Conservation (phyloP, 1,140 invertebrate genomes). For the Drosophila sp. region DNA sequence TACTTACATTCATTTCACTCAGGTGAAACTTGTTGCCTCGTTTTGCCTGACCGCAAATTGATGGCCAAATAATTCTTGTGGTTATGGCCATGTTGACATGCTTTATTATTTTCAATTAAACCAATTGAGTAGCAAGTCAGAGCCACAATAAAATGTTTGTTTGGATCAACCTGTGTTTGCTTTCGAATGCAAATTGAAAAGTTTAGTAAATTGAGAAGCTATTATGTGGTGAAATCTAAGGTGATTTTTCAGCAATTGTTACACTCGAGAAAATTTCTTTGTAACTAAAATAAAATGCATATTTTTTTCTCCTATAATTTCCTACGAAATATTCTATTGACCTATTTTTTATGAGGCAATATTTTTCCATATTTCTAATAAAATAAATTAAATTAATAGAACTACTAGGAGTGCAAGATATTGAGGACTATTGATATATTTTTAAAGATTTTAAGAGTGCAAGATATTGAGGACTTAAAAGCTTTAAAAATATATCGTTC, state of each 20-base stretch:
- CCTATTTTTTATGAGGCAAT: no score
- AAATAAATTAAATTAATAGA: no score
- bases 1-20: conserved; percentile 19
- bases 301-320: no score
- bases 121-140: not conserved
- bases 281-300: no score
- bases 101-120: conserved; percentile 33
- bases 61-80: conserved; percentile 41
- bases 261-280: not conserved
- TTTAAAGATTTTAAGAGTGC: no score
- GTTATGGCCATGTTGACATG: conserved; percentile 37
- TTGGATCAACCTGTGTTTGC: not conserved
- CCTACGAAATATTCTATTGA: no score
- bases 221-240: not conserved
- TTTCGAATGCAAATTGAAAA: not conserved
- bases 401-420: no score
- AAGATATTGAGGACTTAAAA: no score
- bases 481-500: no score
- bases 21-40: conserved; percentile 32
- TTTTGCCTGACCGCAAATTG: conserved; percentile 45
- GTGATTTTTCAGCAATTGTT: not conserved
- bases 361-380: no score
- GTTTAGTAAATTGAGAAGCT: conserved; percentile 8
- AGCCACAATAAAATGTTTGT: conserved; percentile 4
- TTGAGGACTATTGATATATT: no score